Conservation (phyloP, 2,797 vertebrate genomes). For the Myotis vivesi region DNA sequence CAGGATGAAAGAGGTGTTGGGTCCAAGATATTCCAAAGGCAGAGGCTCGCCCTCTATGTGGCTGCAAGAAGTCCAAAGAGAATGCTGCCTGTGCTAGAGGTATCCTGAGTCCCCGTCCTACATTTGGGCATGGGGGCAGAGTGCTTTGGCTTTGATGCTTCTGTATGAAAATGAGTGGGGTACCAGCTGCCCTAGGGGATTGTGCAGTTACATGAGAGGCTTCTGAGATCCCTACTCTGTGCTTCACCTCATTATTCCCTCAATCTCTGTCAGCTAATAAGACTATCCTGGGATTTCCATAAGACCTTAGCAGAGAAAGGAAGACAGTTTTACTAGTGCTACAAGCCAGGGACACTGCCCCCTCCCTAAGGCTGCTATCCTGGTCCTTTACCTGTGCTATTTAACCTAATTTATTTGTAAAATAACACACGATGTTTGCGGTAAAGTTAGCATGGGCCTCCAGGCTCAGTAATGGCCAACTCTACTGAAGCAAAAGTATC, state of each 20-base stretch:
- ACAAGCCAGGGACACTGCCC: neutral
- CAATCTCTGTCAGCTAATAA: neutral
- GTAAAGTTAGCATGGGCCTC: neutral
- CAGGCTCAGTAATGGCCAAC: neutral
- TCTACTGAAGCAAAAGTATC: neutral
- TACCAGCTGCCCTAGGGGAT: neutral
- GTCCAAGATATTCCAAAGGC: neutral
- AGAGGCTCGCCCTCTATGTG: neutral
- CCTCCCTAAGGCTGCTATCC: neutral
- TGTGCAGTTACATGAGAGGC: neutral
- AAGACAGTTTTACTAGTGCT: neutral
- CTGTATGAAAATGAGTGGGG: neutral
- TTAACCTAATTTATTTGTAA: constrained; percentile 6
- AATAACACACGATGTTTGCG: neutral
- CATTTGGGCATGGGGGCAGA: neutral
- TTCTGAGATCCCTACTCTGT: neutral
- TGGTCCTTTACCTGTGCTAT: neutral
- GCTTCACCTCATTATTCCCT: neutral
- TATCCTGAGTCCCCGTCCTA: neutral
- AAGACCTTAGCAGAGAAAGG: neutral
- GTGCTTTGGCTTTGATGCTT: neutral
- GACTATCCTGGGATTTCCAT: neutral
- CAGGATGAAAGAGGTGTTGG: neutral
- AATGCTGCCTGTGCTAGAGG: neutral
- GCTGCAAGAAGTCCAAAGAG: neutral